Evolutionary conservation across 2,113 vertebrate species (phyloP).

Genomic region (Cyprinus carpio): DNA sequence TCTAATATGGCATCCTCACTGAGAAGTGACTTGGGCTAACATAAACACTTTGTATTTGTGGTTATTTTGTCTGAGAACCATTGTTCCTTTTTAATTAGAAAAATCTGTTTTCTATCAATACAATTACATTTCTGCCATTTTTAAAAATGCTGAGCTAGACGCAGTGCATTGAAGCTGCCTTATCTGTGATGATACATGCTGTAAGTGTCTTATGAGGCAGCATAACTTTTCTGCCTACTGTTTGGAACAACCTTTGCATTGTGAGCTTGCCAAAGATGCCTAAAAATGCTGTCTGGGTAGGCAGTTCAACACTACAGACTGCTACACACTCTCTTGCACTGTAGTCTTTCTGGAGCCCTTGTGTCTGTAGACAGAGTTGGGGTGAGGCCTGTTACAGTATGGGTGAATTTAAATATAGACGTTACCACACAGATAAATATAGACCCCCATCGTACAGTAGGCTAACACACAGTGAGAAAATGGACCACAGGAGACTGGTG

Average conservation of each 20-base stretch:
- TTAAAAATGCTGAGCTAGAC: neutral
- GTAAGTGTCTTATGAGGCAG: neutral
- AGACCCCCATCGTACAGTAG: slow-evolving; percentile 6
- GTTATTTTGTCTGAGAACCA: neutral
- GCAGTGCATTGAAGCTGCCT: neutral
- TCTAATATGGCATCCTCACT: neutral
- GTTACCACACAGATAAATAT: slow-evolving; percentile 27
- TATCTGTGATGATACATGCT: neutral
- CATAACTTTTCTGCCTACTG: slow-evolving; percentile 8
- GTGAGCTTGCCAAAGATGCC: slow-evolving; percentile 18
- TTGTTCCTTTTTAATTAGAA: neutral
- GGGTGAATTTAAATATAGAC: slow-evolving; percentile 26
- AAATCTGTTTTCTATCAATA: neutral
- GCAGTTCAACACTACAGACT: neutral
- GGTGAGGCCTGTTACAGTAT: slow-evolving; percentile 3
- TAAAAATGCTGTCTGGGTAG: neutral
- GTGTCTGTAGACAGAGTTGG: slow-evolving; percentile 26
- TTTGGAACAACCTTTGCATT: slow-evolving; percentile 13
- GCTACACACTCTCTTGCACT: neutral
- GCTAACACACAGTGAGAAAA: slow-evolving; percentile 26
- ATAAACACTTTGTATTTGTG: neutral
- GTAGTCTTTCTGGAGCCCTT: slow-evolving; percentile 24
- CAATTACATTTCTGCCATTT: neutral
- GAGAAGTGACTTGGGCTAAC: neutral
- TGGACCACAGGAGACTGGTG: neutral